phyloP scores from a whole-genome alignment of 2,797 vertebrate genomes.

The Pristis pectinata region DNA sequence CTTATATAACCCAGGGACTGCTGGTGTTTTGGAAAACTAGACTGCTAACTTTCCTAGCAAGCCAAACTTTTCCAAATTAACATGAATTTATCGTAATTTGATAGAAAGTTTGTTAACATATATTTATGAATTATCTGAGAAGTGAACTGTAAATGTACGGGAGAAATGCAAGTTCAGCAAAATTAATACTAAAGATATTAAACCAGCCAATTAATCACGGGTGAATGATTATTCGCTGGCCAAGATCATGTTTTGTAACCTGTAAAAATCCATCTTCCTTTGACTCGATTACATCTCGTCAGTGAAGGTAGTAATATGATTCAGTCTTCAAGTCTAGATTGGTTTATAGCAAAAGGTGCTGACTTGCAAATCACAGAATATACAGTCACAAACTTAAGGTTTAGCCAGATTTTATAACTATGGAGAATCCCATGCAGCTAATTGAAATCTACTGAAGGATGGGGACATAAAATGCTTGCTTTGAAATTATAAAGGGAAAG shows the following conservation, averaged over 20 bases:
- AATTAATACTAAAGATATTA: background rate
- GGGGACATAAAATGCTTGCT: background rate
- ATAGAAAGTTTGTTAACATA: background rate
- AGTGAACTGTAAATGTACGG: background rate
- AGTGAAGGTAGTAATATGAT: background rate
- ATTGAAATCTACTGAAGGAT: background rate
- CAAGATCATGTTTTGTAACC: background rate
- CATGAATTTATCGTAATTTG: background rate
- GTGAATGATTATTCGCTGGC: background rate
- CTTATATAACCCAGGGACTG: no score
- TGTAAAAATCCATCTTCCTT: slow-evolving; percentile 2
- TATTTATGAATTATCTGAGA: background rate
- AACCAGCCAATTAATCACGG: background rate
- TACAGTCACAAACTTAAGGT: background rate
- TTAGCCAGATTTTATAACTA: background rate
- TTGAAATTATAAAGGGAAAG: background rate
- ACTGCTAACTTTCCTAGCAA: background rate
- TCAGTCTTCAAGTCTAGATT: background rate
- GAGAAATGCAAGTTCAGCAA: background rate
- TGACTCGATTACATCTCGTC: background rate
- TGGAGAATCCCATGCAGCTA: background rate
- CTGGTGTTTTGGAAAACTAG: background rate
- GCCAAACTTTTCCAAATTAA: background rate
- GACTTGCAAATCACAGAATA: slow-evolving; percentile 25
- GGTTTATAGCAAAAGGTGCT: background rate